phyloP scores from a whole-genome alignment of 1,140 invertebrate species.

The Ylistrum balloti region DNA sequence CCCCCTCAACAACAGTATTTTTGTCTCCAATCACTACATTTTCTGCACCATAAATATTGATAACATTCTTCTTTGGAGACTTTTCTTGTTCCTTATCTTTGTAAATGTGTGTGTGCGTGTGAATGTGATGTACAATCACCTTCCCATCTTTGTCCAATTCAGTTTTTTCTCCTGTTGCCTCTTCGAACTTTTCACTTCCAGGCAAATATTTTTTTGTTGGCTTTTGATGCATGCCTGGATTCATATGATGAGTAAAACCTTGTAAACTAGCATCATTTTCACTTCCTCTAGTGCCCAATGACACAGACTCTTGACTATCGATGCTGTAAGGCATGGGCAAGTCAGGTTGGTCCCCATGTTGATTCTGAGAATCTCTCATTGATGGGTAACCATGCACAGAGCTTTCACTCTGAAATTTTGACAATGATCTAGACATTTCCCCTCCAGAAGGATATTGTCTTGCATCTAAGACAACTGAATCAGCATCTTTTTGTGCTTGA shows the following conservation, averaged over 20 bases:
- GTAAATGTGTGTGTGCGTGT: background rate
- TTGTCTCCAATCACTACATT: background rate
- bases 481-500: background rate
- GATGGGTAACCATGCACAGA: background rate
- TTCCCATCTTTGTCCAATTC: background rate
- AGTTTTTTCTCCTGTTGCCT: background rate
- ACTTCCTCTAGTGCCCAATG: background rate
- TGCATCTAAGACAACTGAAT: background rate
- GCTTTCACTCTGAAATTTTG: background rate
- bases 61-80: background rate
- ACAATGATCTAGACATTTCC: background rate
- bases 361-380: background rate
- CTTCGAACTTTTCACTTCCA: background rate
- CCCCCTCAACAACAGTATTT: background rate
- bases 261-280: background rate
- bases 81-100: background rate
- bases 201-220: background rate
- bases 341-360: background rate
- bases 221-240: background rate
- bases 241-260: background rate
- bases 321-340: background rate
- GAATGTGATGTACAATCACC: constrained; percentile 9
- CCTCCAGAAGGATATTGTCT: background rate
- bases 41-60: constrained; percentile 4
- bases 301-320: background rate